phyloP scores from a whole-genome alignment of 2,797 vertebrate species.

The Percopsis omiscomaycus region DNA sequence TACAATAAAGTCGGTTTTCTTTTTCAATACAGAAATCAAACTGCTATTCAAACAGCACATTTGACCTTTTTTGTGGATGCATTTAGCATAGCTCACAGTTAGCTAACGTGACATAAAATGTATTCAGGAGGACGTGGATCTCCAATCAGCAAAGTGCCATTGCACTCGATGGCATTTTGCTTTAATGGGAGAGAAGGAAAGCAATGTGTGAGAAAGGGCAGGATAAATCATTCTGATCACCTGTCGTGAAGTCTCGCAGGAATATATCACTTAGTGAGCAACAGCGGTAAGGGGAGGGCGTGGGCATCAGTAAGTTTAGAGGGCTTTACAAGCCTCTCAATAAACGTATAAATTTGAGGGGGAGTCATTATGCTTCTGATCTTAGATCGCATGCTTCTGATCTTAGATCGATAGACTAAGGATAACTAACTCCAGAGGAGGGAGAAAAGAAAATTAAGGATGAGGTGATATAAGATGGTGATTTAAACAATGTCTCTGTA shows the following conservation, averaged over 20 bases:
- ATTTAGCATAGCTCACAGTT: constrained; percentile 30
- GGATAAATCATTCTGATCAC: constrained; percentile 72
- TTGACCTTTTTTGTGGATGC: constrained; percentile 11
- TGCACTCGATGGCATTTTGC: constrained; percentile 51
- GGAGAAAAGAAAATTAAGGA: constrained; percentile 10
- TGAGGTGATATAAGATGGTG: constrained; percentile 47
- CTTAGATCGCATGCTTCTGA: constrained; percentile 30
- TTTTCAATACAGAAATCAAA: not conserved
- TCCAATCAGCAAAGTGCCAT: constrained; percentile 72
- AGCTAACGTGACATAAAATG: constrained; percentile 38
- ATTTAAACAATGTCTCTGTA: constrained; percentile 51
- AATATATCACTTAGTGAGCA: constrained; percentile 49
- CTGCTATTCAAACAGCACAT: constrained; percentile 11
- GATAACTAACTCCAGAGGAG: constrained; percentile 41
- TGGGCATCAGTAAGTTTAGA: constrained; percentile 9
- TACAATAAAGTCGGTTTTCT: not conserved
- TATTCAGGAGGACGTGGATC: constrained; percentile 57
- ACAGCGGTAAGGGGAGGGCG: constrained; percentile 12
- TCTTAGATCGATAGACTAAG: constrained; percentile 45
- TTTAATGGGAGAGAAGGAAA: constrained; percentile 60
- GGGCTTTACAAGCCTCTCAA: constrained; percentile 47
- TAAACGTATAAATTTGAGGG: constrained; percentile 60
- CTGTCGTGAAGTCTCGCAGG: constrained; percentile 46
- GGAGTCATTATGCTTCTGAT: constrained; percentile 18
- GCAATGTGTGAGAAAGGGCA: constrained; percentile 55